Evolutionary conservation across 2,888 invertebrate species (phyloP).

Genomic region (Euclidia mi): DNA sequence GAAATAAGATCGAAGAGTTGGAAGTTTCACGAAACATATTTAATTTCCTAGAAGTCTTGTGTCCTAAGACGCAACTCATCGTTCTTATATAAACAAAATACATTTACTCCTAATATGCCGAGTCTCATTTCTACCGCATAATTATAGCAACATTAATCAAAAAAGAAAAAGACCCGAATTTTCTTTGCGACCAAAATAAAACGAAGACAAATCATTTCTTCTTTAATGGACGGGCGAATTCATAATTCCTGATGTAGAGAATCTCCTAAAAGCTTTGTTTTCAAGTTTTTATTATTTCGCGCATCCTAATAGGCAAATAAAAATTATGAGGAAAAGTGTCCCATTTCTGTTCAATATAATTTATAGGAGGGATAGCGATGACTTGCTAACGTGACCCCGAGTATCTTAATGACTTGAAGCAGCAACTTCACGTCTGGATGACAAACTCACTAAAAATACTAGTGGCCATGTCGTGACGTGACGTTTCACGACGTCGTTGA

Average conservation of each 20-base stretch:
- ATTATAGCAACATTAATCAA: constrained; percentile 52
- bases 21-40: constrained; percentile 16
- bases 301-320: too few species aligned
- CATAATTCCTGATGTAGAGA: constrained; percentile 27
- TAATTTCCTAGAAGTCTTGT: constrained; percentile 23
- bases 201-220: constrained; percentile 41
- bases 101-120: constrained; percentile 20
- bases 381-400: constrained; percentile 25
- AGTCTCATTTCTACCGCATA: constrained; percentile 35
- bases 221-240: constrained; percentile 29
- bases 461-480: constrained; percentile 33
- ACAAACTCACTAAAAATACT: constrained; percentile 33
- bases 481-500: constrained; percentile 26
- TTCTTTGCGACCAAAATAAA: constrained; percentile 27
- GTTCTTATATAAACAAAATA: constrained; percentile 35
- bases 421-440: constrained; percentile 12
- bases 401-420: constrained; percentile 26
- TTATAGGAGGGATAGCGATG: too few species aligned
- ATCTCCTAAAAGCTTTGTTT: neutral
- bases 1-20: constrained; percentile 16
- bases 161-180: constrained; percentile 36
- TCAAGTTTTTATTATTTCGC: constrained; percentile 22
- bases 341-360: too few species aligned
- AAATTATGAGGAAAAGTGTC: too few species aligned
- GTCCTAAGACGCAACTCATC: constrained; percentile 28